Percentiles rank a stretch among this genome's conserved stretches.
phyloP scores from a whole-genome alignment of 2,888 invertebrate species.

The Drosophila melanosoma region DNA sequence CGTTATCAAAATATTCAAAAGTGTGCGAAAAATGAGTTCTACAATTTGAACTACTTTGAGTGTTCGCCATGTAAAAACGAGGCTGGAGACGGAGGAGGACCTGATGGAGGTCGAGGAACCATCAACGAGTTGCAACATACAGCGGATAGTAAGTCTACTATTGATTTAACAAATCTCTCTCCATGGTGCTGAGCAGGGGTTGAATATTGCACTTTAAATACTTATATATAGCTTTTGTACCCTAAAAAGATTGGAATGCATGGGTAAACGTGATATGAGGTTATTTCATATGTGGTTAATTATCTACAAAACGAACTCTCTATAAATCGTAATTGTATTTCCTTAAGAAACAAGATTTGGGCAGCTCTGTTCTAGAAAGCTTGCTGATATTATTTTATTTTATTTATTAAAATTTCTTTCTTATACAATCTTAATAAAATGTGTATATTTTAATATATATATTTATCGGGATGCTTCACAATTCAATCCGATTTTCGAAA shows the following conservation, averaged over 20 bases:
- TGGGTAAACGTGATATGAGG: background rate
- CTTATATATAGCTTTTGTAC: background rate
- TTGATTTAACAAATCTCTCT: slow-evolving; percentile 70
- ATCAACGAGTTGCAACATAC: slow-evolving; percentile 66
- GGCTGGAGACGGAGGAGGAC: slow-evolving; percentile 39
- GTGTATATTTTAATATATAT: background rate
- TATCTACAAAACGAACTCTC: background rate
- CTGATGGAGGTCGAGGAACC: slow-evolving; percentile 7
- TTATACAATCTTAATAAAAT: background rate
- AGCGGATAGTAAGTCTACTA: slow-evolving; percentile 76
- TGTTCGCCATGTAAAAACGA: slow-evolving; percentile 85
- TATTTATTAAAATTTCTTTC: background rate
- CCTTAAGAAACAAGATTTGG: background rate
- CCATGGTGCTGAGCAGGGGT: background rate
- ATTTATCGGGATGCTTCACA: background rate
- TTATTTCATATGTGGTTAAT: background rate
- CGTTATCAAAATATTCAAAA: slow-evolving; percentile 64
- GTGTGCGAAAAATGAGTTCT: slow-evolving; percentile 86
- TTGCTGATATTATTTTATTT: background rate
- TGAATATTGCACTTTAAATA: slow-evolving; percentile 22
- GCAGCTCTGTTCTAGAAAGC: background rate
- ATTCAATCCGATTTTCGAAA: background rate
- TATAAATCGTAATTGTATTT: too few relatives aligned
- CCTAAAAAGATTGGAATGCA: background rate
- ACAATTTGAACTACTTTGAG: slow-evolving; percentile 85